Evolutionary conservation across 2,888 invertebrate genomes (phyloP), one percentile per base, ranked within the genome.

Genomic region (Eulithis prunata): DNA sequence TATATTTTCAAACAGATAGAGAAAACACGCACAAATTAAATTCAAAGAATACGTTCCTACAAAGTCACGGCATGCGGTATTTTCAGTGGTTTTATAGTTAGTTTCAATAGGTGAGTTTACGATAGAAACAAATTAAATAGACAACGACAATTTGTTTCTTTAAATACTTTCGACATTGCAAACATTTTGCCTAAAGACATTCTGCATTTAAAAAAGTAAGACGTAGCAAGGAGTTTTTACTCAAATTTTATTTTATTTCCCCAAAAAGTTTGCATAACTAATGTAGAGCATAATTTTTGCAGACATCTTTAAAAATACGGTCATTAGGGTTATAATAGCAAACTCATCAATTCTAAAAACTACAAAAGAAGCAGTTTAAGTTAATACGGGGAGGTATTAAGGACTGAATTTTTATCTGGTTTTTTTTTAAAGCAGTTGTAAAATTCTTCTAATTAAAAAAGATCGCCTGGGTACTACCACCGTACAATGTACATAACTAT

Each of bases 61-160:
- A 85, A 85, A 78, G 82, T 81, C 77, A 82, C 73, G 11, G 63
- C 78, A 52, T 14, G 11, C 54, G n/a, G 75, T 70, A 4, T 74
- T 71, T 75, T 75, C 76, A 73, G 68, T 45, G 63, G 66, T 67
- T 75, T 83, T 85, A 84, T 78, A 84, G 85, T 77, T 70, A 72
- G 82, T 85, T 85, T 82, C 83, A 45, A 36, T 21, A 74, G 75
- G 75, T 71, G 41, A 41, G 41, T 41, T 41, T 41, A 41, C 8
- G 41, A 41, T 77, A 73, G 74, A 70, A 76, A 79, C 74, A 74
- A 8, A 76, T 80, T 75, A 72, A 70, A 64, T 63, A 58, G 21
- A 12, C 43, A 12, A 43, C 21, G 43, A 21, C 43, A 12, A 11
- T 45, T 21, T 8, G 4, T 41, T 43, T 11, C 62, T 51, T 66